A percentile compares a stretch with the other conserved stretches of the same genome.
phyloP scores from a whole-genome alignment of 2,888 invertebrate genomes.

The Brachypterus glaber region DNA sequence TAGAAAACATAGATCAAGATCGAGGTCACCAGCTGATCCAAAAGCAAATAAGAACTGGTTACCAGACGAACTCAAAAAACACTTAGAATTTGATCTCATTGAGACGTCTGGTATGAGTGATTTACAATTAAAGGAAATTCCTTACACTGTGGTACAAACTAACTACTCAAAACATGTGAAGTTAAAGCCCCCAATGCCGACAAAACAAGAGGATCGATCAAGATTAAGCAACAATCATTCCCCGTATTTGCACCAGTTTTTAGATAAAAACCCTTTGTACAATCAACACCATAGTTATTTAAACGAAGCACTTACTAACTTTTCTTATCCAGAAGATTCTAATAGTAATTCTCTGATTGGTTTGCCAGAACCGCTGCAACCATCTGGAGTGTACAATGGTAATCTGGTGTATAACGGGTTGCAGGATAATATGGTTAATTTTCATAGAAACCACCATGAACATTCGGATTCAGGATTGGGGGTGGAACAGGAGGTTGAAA shows the following conservation, averaged over 20 bases:
- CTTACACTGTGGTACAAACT: constrained; percentile 79
- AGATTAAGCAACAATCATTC: constrained; percentile 13
- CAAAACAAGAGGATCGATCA: constrained; percentile 20
- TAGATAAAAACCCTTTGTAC: constrained; percentile 17
- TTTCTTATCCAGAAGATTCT: constrained; percentile 21
- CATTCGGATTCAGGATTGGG: constrained; percentile 70
- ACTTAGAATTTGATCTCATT: constrained; percentile 78
- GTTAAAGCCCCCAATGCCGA: constrained; percentile 33
- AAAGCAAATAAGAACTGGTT: constrained; percentile 63
- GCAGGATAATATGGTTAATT: constrained; percentile 17
- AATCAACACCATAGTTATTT: constrained; percentile 17
- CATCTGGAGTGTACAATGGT: constrained; percentile 20
- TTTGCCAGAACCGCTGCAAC: constrained; percentile 22
- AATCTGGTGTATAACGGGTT: constrained; percentile 18
- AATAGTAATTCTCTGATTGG: constrained; percentile 18
- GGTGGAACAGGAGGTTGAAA: constrained; percentile 65
- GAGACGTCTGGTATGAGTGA: constrained; percentile 86
- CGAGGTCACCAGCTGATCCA: constrained; percentile 61
- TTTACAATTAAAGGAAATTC: constrained; percentile 76
- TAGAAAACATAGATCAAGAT: constrained; percentile 38
- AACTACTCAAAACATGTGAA: constrained; percentile 52
- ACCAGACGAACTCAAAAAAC: constrained; percentile 69
- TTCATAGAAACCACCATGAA: constrained; percentile 50
- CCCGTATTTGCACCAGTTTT: constrained; percentile 19
- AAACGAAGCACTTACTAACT: constrained; percentile 26